phyloP scores from a whole-genome alignment of 2,113 vertebrate genomes.

The Chloebia gouldiae region DNA sequence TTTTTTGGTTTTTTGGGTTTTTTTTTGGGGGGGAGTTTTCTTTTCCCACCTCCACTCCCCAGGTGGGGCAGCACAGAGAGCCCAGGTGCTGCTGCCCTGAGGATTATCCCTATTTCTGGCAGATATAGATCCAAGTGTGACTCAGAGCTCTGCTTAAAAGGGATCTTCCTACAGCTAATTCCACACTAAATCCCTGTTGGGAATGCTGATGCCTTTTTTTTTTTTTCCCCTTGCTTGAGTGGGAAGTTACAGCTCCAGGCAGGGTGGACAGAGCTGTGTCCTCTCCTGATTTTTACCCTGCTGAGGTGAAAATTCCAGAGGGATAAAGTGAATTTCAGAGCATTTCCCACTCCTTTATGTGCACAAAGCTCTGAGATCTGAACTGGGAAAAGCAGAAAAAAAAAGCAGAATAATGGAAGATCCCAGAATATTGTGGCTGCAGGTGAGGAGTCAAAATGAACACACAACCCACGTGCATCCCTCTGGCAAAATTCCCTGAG shows the following conservation, averaged over 20 bases:
- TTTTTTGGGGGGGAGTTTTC: background rate
- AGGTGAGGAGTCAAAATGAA: background rate
- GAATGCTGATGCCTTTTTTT: background rate
- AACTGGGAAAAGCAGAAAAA: background rate
- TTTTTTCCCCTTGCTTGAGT: background rate
- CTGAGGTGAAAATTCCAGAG: background rate
- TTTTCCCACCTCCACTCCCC: background rate
- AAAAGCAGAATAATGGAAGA: background rate
- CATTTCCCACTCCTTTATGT: no score
- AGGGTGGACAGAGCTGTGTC: background rate
- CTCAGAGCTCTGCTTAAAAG: background rate
- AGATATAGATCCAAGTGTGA: background rate
- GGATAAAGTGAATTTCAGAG: background rate
- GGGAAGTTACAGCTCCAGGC: background rate
- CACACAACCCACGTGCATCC: background rate
- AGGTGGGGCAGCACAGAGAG: background rate
- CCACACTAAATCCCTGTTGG: background rate
- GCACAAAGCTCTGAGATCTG: background rate
- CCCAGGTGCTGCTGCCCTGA: background rate
- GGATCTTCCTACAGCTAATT: background rate
- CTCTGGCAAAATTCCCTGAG: background rate
- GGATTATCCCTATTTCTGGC: background rate
- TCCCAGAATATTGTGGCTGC: background rate
- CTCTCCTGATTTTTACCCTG: background rate
- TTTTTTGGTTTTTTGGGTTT: background rate